Base-by-base conservation (phyloP, 2,888 invertebrate genomes). In the Argyresthia albistria region DNA sequence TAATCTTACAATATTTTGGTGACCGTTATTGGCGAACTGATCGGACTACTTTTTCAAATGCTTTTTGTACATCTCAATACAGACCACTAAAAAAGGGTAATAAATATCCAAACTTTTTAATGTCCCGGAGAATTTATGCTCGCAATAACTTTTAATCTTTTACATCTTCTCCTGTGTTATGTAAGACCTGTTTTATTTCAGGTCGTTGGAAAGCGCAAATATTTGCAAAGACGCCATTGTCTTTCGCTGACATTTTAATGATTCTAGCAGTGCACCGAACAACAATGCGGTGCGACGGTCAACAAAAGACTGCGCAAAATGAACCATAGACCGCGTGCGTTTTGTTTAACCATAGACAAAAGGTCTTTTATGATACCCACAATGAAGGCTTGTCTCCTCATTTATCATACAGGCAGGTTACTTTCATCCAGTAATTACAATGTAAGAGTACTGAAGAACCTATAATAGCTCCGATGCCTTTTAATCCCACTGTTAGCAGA, bases 381-480 rank as follows among this genome's bases (percentile, higher is more conserved):
- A 86, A 86, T 82, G 70, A 71, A 59, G 70, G 59, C 67, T 72
- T 75, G 76, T 78, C 79, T 79, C 75, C 72, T 87, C 86, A 84
- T 87, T 86, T 82, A 83, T 87, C 84, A 86, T 80, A 76, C 75
- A 77, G 74, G 69, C 81, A 80, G 77, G 80, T 79, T 77, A 86
- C 84, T 84, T 82, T 84, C 84, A 83, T 80, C 76, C 76, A 76
- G 77, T 84, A 80, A 84, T 84, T 83, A 84, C 80, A 80, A 81
- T 76, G 82, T 79, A 73, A 60, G 59, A 59, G 61, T 61, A 25
- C 25, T 25, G 25, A 25, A 25, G 25, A 25, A 25, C 25, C 25
- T 25, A 25, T 25, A 25, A 25, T 25, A 25, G n/a, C n/a, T n/a
- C n/a, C 25, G 25, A 6, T 25, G 25, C 25, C 25, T 25, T 25